Conservation (phyloP, 2,888 invertebrate species). For the Syrphus vitripennis region DNA sequence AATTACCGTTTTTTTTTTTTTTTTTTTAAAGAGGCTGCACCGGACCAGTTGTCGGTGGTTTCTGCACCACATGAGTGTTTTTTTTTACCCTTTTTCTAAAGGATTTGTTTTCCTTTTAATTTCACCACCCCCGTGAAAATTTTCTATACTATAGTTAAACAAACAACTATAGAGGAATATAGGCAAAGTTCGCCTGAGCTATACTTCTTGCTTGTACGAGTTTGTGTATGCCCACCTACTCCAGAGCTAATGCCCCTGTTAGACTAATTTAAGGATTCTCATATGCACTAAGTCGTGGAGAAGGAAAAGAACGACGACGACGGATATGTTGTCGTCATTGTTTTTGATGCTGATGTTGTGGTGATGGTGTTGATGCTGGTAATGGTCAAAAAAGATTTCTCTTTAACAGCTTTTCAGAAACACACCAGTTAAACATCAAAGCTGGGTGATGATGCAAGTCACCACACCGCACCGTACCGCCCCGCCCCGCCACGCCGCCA, state of each 20-base stretch:
- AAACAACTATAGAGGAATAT: slow-evolving; percentile 35
- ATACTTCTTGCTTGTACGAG: background rate
- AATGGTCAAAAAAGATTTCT: slow-evolving; percentile 66
- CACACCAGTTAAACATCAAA: slow-evolving; percentile 59
- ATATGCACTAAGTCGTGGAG: slow-evolving; percentile 3
- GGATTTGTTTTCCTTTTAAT: slow-evolving; percentile 58
- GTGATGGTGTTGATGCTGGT: slow-evolving; percentile 48
- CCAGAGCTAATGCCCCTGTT: slow-evolving; percentile 38
- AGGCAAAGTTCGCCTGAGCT: slow-evolving; percentile 1
- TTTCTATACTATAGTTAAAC: slow-evolving; percentile 43
- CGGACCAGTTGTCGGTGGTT: slow-evolving; percentile 67
- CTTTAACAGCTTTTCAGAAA: slow-evolving; percentile 64
- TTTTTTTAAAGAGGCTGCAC: slow-evolving; percentile 63
- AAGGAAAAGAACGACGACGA: background rate
- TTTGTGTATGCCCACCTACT: background rate
- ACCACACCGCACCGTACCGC: too few species aligned
- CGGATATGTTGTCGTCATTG: slow-evolving; percentile 50
- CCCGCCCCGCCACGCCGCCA: too few species aligned
- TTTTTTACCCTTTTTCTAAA: slow-evolving; percentile 12
- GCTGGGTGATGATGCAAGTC: slow-evolving; percentile 12
- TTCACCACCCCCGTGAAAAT: slow-evolving; percentile 48
- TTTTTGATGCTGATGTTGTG: slow-evolving; percentile 24
- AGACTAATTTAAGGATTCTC: slow-evolving; percentile 68
- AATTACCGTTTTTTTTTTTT: slow-evolving; percentile 58
- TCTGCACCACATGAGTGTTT: slow-evolving; percentile 59